phyloP scores from a whole-genome alignment of 2,113 vertebrate species.

The Oreochromis niloticus region DNA sequence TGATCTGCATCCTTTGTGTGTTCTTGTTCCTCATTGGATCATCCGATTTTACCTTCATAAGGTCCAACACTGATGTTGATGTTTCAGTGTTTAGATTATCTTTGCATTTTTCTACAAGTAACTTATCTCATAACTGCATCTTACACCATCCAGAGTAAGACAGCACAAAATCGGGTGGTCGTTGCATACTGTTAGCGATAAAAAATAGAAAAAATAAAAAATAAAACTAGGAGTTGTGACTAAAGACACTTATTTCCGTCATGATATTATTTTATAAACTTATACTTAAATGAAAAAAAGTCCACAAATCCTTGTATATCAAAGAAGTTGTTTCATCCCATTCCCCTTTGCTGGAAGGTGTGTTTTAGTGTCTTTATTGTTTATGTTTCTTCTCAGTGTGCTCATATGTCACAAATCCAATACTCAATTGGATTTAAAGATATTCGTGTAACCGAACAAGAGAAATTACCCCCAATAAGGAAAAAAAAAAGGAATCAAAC shows the following conservation, averaged over 20 bases:
- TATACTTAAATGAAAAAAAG: not conserved
- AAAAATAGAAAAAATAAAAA: not conserved
- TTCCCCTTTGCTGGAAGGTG: not conserved
- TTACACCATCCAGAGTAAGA: not conserved
- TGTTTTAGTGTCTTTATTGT: not conserved
- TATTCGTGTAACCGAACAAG: not conserved
- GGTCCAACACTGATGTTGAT: not conserved
- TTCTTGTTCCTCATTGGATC: not conserved
- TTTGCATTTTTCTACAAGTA: not conserved
- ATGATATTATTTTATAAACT: not conserved
- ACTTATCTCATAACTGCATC: not conserved
- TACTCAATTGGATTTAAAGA: not conserved
- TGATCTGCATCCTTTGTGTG: not conserved
- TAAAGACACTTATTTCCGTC: conserved; percentile 1
- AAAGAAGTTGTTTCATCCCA: not conserved
- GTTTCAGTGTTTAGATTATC: not conserved
- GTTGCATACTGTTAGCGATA: conserved; percentile 39
- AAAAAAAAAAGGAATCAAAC: not conserved
- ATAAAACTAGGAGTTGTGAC: conserved; percentile 3
- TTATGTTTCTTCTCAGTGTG: not conserved
- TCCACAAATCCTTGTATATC: not conserved
- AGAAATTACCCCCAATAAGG: not conserved
- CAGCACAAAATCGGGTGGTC: not conserved
- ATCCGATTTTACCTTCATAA: not conserved
- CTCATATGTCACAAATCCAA: not conserved